A percentile compares a stretch with the other conserved stretches of the same genome.
Evolutionary conservation across 2,113 vertebrate species (phyloP).

Genomic region (Nerophis ophidion): DNA sequence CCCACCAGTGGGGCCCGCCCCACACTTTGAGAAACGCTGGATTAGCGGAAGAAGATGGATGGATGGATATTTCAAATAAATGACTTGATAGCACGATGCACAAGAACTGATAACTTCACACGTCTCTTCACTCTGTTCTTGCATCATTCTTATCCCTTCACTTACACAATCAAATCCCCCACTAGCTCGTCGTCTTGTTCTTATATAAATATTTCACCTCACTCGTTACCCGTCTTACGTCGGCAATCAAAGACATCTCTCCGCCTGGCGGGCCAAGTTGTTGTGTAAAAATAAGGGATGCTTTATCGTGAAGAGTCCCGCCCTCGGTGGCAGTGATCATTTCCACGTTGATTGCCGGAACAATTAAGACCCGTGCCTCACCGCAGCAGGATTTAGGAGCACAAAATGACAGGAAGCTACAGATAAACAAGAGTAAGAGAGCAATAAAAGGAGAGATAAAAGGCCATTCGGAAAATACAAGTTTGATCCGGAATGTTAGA

Average conservation of each 20-base stretch:
- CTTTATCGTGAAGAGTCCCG: slow-evolving; percentile 37
- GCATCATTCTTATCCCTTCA: slow-evolving; percentile 30
- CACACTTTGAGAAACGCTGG: no score
- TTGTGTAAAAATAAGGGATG: slow-evolving; percentile 45
- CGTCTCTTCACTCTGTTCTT: slow-evolving; percentile 6
- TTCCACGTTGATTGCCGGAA: slow-evolving; percentile 31
- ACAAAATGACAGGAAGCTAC: slow-evolving; percentile 20
- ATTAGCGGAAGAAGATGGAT: no score
- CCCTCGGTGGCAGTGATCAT: slow-evolving; percentile 12
- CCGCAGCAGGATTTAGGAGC: slow-evolving; percentile 23
- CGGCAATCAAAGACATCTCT: slow-evolving; percentile 13
- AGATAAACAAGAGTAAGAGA: slow-evolving; percentile 17
- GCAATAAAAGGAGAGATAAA: slow-evolving; percentile 27
- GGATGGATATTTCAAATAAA: no score
- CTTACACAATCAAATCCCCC: slow-evolving; percentile 45
- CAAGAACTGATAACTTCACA: slow-evolving; percentile 3
- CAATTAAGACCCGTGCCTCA: slow-evolving; percentile 32
- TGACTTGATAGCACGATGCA: no score
- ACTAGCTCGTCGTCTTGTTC: slow-evolving; percentile 21
- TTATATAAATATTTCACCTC: slow-evolving; percentile 50
- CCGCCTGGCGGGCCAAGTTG: slow-evolving; percentile 38
- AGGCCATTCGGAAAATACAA: slow-evolving; percentile 28
- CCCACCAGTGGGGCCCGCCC: no score
- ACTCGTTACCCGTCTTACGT: slow-evolving; percentile 48
- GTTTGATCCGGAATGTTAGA: slow-evolving; percentile 16